Base-by-base conservation (phyloP, 2,797 vertebrate species). In the Alectoris magna region DNA sequence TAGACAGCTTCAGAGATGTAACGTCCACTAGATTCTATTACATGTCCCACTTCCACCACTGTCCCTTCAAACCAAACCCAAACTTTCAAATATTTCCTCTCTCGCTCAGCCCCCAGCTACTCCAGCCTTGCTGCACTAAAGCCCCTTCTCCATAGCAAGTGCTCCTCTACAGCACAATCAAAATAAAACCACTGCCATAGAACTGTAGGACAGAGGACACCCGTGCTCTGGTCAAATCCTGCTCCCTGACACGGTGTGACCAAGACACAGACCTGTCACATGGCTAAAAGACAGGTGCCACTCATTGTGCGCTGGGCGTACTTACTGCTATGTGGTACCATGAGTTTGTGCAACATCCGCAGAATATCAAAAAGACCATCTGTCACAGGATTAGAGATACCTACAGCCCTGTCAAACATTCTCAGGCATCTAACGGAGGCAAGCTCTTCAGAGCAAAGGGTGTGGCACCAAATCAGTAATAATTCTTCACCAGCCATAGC, bases 321-420 rank as follows among this genome's bases (percentile, higher is more conserved):
- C 59, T 90, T 84, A 56, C 59, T 84, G 71, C 56, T 78, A 56
- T 43, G 74, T 55, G 84, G 78, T 43, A 82, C 0, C 7, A 70
- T 10, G 38, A 26, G 43, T 56, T 70, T 49, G 36, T 18, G 70
- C 56, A 55, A 43, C 55, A 67, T 18, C 84, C 72, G 44, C 68
- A 89, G 26, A 82, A 49, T 31, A 94, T 16, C 72, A 56, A 2
- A 2, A 73, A 87, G 60, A 91, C 91, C 82, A 77, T 70, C 53
- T 77, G 75, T 48, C 75, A 64, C 53, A 51, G 11, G 46, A 84
- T 79, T 76, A 75, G 90, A 67, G 79, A 27, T 58, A 86, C 26
- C 26, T 5, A 2, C 23, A 46, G 41, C 56, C 56, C 63, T 51
- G 19, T 36, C 53, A 94, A 60, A 49, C n/a, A 38, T 48, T 78